These are phyloP conservation scores for Orchesellides sinensis DNA, from an alignment of 2,888 invertebrate species.

Conservation along the genomic window DNA sequence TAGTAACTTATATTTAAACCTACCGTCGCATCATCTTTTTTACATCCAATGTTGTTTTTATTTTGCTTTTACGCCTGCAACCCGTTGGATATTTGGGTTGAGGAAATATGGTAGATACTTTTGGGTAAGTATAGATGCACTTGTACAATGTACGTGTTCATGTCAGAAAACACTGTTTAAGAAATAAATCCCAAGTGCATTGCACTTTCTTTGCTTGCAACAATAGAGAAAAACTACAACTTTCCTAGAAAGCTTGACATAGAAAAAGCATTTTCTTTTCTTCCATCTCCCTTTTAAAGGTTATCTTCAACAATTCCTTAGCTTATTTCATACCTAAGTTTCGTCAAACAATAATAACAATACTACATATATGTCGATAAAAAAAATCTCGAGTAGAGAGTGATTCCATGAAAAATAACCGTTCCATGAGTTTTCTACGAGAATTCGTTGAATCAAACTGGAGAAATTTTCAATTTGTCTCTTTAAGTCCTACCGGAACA, in stretches of 20 bases:
- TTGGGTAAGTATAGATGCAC: too few species aligned
- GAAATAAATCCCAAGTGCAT: conserved; percentile 14
- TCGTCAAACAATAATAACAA: conserved; percentile 32
- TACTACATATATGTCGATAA: conserved; percentile 7
- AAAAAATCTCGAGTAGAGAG: conserved; percentile 18
- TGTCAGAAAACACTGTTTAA: background rate
- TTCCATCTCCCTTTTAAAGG: background rate
- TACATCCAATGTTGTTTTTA: too few species aligned
- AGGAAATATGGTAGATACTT: too few species aligned
- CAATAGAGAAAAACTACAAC: conserved; percentile 7
- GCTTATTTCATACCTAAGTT: conserved; percentile 4
- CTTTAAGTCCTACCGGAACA: conserved; percentile 36
- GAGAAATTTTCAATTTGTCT: conserved; percentile 47
- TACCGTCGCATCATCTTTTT: too few species aligned
- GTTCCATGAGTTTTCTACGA: conserved; percentile 34
- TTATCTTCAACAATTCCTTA: conserved; percentile 13
- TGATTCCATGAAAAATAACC: conserved; percentile 37
- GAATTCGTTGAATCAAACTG: conserved; percentile 42
- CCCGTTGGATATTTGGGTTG: too few species aligned
- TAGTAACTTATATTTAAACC: too few species aligned
- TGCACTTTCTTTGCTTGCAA: conserved; percentile 3
- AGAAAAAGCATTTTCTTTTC: background rate
- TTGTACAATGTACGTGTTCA: conserved; percentile 4
- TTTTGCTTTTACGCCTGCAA: too few species aligned
- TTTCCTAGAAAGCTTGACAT: conserved; percentile 8